Base-by-base conservation (phyloP, 2,888 invertebrate species). In the Steinernema carpocapsae region DNA sequence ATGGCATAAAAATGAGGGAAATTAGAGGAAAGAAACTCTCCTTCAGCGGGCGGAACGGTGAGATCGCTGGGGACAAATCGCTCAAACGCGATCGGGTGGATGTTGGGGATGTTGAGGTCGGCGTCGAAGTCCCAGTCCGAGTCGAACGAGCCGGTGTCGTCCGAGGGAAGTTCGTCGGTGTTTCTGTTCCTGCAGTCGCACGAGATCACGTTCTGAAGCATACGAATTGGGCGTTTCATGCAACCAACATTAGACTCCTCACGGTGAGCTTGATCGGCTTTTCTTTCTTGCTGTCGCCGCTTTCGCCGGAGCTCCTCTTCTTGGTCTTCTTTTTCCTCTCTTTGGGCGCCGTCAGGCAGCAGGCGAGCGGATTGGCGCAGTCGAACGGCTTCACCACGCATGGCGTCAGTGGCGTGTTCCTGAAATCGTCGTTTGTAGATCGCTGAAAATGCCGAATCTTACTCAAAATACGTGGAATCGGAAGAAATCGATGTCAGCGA, bases 351-450 rank as follows among this genome's bases (percentile, higher is more conserved):
- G 14, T 26, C 64, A 64, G 17, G 32, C 64, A 64, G 10, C 29
- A 29, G 32, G 64, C 64, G 32, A 32, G 10, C 32, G 64, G 29
- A 17, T 32, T 64, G 7, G 17, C 64, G 32, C 64, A 64, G 64
- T 64, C 64, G 26, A 64, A 64, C 17, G 64, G 64, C 64, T 64
- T 64, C 64, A 64, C 64, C 1, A 4, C 14, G 64, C 56, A 56
- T 56, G 56, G 56, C 7, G 29, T 17, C 29, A 24, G 2, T 1
- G 64, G 22, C 10, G 56, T 14, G 10, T 7, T 56, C 56, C 64
- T 64, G 22, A 52, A 52, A 12, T 10, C 1, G 22, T 12, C 2
- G 24, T 12, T 10, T 22, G 22, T 24, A 22, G 1, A 52, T 1
- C 19, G 6, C 12, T 22, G 22, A 24, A 52, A 12, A 22, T 4